These are phyloP conservation scores for Sycophila texana DNA, from an alignment of 2,888 invertebrate genomes.

Conservation along the genomic window DNA sequence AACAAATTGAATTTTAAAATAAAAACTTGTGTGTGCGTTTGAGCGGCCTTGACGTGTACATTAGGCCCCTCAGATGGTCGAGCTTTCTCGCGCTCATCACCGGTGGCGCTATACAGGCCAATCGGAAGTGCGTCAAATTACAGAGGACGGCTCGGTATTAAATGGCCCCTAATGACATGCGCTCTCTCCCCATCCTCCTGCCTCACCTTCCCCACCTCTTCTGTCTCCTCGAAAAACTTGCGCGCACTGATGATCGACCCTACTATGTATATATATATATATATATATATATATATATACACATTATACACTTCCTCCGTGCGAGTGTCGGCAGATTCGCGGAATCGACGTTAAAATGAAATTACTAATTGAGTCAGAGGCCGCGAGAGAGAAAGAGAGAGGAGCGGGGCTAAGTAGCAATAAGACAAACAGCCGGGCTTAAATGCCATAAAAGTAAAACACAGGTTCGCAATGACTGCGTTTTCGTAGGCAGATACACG, in stretches of 20 bases:
- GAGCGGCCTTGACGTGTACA: neutral
- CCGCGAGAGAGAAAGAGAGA: neutral
- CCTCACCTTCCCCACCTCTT: conserved; percentile 49
- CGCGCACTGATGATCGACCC: conserved; percentile 36
- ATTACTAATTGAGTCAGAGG: conserved; percentile 72
- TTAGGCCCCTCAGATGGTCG: neutral
- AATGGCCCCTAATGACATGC: conserved; percentile 74
- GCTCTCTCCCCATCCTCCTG: conserved; percentile 59
- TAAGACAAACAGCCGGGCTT: conserved; percentile 74
- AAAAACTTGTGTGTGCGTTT: too few relatives aligned
- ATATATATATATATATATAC: neutral
- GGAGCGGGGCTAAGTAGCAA: conserved; percentile 71
- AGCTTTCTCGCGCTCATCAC: neutral
- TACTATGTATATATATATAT: neutral
- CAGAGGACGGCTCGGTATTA: conserved; percentile 73
- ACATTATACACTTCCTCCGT: neutral
- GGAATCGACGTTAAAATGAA: conserved; percentile 74
- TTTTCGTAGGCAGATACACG: conserved; percentile 56
- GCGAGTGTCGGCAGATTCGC: conserved; percentile 65
- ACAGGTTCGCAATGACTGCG: conserved; percentile 69
- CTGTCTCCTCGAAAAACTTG: conserved; percentile 55
- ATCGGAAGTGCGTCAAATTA: conserved; percentile 75
- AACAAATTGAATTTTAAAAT: too few relatives aligned
- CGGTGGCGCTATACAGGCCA: conserved; percentile 12
- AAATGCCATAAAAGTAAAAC: conserved; percentile 74